A percentile compares a stretch with the other conserved stretches of the same genome.
Conservation (phyloP, 2,888 invertebrate genomes). For the Stratiomys singularior region DNA sequence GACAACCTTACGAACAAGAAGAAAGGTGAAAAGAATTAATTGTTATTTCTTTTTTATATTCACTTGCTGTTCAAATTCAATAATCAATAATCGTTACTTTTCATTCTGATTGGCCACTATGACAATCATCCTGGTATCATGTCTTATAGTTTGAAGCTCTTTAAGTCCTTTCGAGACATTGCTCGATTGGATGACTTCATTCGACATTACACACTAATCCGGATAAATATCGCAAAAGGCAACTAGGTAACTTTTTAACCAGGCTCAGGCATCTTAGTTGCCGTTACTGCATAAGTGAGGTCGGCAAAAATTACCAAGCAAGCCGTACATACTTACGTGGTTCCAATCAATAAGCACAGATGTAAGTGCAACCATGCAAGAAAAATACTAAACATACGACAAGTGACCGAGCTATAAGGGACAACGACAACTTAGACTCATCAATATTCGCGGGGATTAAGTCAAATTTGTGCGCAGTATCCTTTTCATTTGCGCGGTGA, state of each 20-base stretch:
- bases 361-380: not conserved
- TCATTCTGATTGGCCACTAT: too few species aligned
- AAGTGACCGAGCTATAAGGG: too few species aligned
- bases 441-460: conserved; percentile 50
- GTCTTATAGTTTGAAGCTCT: too few species aligned
- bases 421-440: conserved; percentile 36
- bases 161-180: not conserved
- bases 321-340: not conserved
- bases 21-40: too few species aligned
- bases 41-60: too few species aligned
- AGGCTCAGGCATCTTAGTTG: not conserved
- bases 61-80: too few species aligned
- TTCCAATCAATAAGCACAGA: not conserved
- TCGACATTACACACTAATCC: not conserved
- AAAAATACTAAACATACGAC: too few species aligned
- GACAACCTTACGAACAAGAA: too few species aligned
- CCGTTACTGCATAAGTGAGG: not conserved
- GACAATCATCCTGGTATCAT: too few species aligned
- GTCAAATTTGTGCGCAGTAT: conserved; percentile 48
- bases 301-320: not conserved
- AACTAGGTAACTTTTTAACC: not conserved
- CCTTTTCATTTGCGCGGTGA: conserved; percentile 28
- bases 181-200: conserved; percentile 14
- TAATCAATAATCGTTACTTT: too few species aligned
- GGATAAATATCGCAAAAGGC: not conserved